Evolutionary conservation across 2,888 invertebrate genomes (phyloP).

Genomic region (Chymomyza fuscimana): DNA sequence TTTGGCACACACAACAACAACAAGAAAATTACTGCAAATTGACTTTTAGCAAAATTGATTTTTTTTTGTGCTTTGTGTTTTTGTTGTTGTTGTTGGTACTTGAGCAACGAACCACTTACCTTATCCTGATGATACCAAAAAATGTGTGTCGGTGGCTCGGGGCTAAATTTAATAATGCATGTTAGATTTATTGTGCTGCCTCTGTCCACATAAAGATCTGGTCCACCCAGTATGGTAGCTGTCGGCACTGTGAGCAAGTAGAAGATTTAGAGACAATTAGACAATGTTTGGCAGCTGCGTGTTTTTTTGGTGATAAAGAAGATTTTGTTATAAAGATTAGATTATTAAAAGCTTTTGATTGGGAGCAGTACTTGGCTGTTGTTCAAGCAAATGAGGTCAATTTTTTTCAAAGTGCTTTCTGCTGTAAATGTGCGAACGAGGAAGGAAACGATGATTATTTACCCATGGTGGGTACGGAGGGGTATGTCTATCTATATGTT

Average conservation of each 20-base stretch:
- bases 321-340: background rate
- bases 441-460: too few relatives aligned
- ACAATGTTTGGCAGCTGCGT: background rate
- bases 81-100: constrained; percentile 23
- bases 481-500: too few relatives aligned
- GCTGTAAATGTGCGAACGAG: too few relatives aligned
- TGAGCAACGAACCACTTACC: constrained; percentile 82
- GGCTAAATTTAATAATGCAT: constrained; percentile 88
- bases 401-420: background rate
- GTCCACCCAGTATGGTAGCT: constrained; percentile 89
- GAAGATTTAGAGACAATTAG: constrained; percentile 10
- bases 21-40: constrained; percentile 5
- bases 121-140: constrained; percentile 97
- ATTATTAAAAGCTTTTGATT: background rate
- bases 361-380: background rate
- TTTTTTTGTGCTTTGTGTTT: constrained; percentile 16
- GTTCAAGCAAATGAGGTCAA: background rate
- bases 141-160: constrained; percentile 94
- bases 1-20: constrained; percentile 46
- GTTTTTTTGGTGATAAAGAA: background rate
- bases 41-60: constrained; percentile 34
- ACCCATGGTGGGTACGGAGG: too few relatives aligned
- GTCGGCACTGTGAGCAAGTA: constrained; percentile 84
- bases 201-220: constrained; percentile 89
- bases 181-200: constrained; percentile 92